phyloP scores from a whole-genome alignment of 2,797 vertebrate genomes.

The Rachycentron canadum region DNA sequence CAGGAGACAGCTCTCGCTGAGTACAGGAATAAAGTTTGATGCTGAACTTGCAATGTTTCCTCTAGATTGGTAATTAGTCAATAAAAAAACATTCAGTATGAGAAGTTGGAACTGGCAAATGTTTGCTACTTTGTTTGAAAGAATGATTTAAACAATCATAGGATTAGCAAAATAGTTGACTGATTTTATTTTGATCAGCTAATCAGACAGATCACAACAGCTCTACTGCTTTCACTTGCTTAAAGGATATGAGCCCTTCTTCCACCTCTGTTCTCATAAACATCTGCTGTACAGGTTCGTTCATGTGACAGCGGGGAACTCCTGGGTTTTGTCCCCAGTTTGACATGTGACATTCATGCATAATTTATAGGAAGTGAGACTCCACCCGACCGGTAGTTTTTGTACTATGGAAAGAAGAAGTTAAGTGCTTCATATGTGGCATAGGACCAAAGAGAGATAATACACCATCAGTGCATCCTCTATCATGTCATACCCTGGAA shows the following conservation, averaged over 20 bases:
- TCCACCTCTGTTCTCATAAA: not conserved
- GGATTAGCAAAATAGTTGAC: no score
- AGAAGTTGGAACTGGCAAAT: not conserved
- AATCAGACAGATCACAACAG: not conserved
- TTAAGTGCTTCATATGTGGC: conserved; percentile 2
- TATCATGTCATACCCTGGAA: not conserved
- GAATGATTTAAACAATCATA: not conserved
- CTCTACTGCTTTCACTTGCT: not conserved
- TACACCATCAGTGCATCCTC: no score
- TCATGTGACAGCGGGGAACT: conserved; percentile 32
- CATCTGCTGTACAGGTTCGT: not conserved
- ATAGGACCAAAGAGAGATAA: not conserved
- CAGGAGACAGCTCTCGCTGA: no score
- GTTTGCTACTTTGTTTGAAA: not conserved
- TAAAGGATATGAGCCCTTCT: not conserved
- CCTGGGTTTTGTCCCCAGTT: not conserved
- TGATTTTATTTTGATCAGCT: not conserved
- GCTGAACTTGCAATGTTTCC: no score
- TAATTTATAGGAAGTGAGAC: conserved; percentile 56
- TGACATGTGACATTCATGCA: conserved; percentile 54
- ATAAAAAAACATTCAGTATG: not conserved
- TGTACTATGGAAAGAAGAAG: conserved; percentile 54
- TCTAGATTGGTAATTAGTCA: no score
- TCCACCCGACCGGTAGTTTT: conserved; percentile 11
- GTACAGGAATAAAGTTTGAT: no score